A percentile compares a stretch with the other conserved stretches of the same genome.
These are phyloP conservation scores for Pheosia gnoma DNA, from an alignment of 2,888 invertebrate genomes.

Conservation along the genomic window DNA sequence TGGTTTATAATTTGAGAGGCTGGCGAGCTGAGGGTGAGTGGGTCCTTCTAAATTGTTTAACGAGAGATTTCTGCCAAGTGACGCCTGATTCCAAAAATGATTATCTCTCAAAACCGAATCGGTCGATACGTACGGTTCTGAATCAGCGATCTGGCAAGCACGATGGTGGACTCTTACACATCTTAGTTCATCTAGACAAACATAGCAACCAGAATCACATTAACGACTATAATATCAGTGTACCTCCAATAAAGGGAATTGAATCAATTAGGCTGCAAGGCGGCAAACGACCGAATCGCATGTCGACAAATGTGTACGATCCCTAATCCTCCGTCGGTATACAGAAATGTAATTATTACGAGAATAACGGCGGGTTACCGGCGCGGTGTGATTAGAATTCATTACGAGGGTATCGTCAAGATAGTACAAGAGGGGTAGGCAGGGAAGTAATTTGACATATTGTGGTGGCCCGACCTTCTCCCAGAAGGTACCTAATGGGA, in stretches of 20 bases:
- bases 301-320: constrained; percentile 45
- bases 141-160: too few species aligned
- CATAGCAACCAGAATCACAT: constrained; percentile 21
- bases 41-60: too few species aligned
- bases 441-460: constrained; percentile 8
- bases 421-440: background rate
- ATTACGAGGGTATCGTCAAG: constrained; percentile 27
- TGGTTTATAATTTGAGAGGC: too few species aligned
- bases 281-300: constrained; percentile 60
- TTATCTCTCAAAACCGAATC: too few species aligned
- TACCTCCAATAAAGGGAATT: constrained; percentile 37
- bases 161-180: too few species aligned
- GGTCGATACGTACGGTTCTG: too few species aligned
- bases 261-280: constrained; percentile 45
- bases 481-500: too few species aligned
- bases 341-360: constrained; percentile 43
- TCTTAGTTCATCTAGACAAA: background rate
- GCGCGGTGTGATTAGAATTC: constrained; percentile 25
- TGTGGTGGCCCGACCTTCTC: too few species aligned
- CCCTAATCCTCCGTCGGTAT: constrained; percentile 33
- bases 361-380: constrained; percentile 33
- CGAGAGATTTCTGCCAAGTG: too few species aligned
- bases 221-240: constrained; percentile 25
- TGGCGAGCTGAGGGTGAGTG: too few species aligned
- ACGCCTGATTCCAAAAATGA: too few species aligned